A percentile compares a stretch with the other conserved stretches of the same genome.
Evolutionary conservation across 1,140 invertebrate genomes (phyloP).

Genomic region (Proales similis): DNA sequence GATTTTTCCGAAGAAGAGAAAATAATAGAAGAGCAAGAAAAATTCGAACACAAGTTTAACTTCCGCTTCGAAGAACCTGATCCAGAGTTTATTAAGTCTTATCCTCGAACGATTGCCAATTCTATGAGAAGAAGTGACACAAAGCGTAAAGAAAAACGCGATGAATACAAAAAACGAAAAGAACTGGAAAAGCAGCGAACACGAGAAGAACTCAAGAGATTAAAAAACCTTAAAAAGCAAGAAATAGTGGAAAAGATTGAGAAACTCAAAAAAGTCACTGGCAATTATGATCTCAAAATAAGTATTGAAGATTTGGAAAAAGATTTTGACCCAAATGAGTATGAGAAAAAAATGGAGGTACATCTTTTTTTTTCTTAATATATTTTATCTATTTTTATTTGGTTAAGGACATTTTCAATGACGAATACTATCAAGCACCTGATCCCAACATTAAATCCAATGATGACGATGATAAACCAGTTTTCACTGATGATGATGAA

Average conservation of each 20-base stretch:
- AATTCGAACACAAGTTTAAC: slow-evolving; percentile 91
- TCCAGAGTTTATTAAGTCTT: slow-evolving; percentile 81
- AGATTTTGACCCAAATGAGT: slow-evolving; percentile 84
- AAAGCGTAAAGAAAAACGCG: slow-evolving; percentile 66
- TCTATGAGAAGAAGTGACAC: slow-evolving; percentile 72
- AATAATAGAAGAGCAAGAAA: slow-evolving; percentile 68
- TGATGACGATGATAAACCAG: slow-evolving; percentile 65
- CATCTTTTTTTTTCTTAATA: neutral
- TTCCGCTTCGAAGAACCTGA: slow-evolving; percentile 94
- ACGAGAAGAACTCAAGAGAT: slow-evolving; percentile 72
- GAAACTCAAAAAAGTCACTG: slow-evolving; percentile 79
- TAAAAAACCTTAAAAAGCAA: slow-evolving; percentile 77
- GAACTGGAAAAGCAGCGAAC: slow-evolving; percentile 69
- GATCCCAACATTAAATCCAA: slow-evolving; percentile 45
- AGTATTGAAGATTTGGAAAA: slow-evolving; percentile 63
- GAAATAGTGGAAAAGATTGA: slow-evolving; percentile 82
- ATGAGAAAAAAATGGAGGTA: slow-evolving; percentile 74
- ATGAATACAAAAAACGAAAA: slow-evolving; percentile 68
- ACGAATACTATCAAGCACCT: slow-evolving; percentile 36
- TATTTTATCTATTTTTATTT: neutral
- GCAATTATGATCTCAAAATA: slow-evolving; percentile 60
- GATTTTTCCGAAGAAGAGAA: slow-evolving; percentile 72
- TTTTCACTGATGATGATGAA: slow-evolving; percentile 71
- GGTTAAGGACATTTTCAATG: slow-evolving; percentile 34
- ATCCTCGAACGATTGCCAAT: slow-evolving; percentile 76